Base-by-base conservation (phyloP, 1,140 invertebrate genomes). In the Steinernema feltiae region DNA sequence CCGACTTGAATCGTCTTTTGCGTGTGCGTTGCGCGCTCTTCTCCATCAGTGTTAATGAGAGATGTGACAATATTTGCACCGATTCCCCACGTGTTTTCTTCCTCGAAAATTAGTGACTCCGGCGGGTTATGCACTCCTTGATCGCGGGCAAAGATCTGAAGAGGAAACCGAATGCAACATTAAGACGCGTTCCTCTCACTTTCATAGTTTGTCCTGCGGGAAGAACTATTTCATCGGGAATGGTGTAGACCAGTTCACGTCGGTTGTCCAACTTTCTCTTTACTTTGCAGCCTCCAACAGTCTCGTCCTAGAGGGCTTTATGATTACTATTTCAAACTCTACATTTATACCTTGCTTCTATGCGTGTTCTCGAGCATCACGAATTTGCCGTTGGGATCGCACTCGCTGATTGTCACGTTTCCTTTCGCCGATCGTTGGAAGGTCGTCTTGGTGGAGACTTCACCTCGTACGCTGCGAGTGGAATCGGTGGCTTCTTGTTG, bases 401-500 rank as follows among this genome's bases (percentile, higher is more conserved):
- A 87, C 77, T 88, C 87, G 69, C 81, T 78, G 73, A 89, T 87
- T 30, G 86, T 82, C 17, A 88, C 81, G 18, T 80, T 80, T 35
- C 79, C 79, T 72, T 87, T 88, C 29, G 88, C 87, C 30, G 83
- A 86, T 76, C 87, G 82, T 78, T 88, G 87, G 82, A 87, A 88
- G 15, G 88, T 88, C 0, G 88, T 88, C 72, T 87, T 88, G 48
- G 87, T 87, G 12, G 85, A 85, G 46, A 88, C 86, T 74, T 88
- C 87, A 3, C 87, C 87, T 63, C 84, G 76, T 82, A 87, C 87
- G 3, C 77, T 71, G 31, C 77, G 69, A 73, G 30, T 29, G 30
- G 46, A 35, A 69, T 73, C 35, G 35, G 41, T 46, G 18, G 53
- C 76, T 41, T 76, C 71, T 27, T 69, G 73, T 30, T 76, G 27